Conservation (phyloP, 1,140 invertebrate species). For the Meloidogyne hapla region DNA sequence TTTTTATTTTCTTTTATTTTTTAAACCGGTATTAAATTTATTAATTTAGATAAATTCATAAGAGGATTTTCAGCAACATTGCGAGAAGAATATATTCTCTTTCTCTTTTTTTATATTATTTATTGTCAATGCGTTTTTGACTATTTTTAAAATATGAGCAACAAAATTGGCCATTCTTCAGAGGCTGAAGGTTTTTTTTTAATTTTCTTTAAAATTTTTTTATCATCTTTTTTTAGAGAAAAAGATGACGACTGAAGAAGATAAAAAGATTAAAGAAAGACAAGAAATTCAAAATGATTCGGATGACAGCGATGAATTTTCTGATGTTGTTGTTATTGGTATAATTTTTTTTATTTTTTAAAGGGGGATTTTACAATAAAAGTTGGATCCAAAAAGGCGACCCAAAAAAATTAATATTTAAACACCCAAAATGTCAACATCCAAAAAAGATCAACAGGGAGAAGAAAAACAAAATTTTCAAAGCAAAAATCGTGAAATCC, state of each 20-base stretch:
- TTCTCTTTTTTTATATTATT: not conserved
- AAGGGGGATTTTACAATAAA: too few relatives aligned
- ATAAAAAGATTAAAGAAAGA: not conserved
- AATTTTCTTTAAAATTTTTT: not conserved
- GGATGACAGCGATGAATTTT: not conserved
- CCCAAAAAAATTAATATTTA: too few relatives aligned
- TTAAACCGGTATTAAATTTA: not conserved
- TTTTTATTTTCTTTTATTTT: not conserved
- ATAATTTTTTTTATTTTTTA: not conserved
- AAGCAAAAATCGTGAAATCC: not conserved
- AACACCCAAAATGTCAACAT: too few relatives aligned
- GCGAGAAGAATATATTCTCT: not conserved
- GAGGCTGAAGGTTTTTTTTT: not conserved
- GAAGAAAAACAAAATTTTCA: too few relatives aligned
- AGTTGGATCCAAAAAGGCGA: too few relatives aligned
- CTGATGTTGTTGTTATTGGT: not conserved
- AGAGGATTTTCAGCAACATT: constrained; percentile 5
- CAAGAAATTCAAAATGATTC: not conserved
- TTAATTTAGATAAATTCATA: not conserved
- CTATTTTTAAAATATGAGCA: not conserved
- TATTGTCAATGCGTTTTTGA: not conserved
- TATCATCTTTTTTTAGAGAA: not conserved
- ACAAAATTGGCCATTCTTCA: not conserved
- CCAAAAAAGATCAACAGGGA: too few relatives aligned
- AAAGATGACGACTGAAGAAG: not conserved